Evolutionary conservation across 2,888 invertebrate genomes (phyloP), one percentile per base, ranked within the genome.

Genomic region (Ariolimax columbianus): DNA sequence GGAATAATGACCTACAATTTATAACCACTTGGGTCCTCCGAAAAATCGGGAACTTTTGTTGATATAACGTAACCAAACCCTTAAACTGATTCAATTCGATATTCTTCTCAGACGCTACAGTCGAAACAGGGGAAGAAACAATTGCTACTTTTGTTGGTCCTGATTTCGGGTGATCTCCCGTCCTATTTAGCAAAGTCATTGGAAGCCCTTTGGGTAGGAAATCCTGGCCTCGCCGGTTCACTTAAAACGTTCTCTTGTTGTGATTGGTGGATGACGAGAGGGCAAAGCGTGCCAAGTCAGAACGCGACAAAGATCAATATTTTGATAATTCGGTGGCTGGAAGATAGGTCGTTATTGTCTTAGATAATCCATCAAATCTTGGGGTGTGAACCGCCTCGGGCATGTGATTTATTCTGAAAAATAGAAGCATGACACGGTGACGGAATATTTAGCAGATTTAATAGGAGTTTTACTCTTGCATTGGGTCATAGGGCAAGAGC

Each of bases 291-390:
- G 73, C 43, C 73, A 73, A 73, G 55, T 6, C 26, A n/a, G 73
- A 36, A 26, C n/a, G 73, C 40, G 73, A 43, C 73, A 73, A 43
- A 73, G 73, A 43, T 73, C 73, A 73, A 43, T 73, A 73, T 43
- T 40, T 73, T 73, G 40, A 43, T 26, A 73, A 73, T 73, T 47
- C n/a, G 47, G n/a, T n/a, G n/a, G n/a, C n/a, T n/a, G n/a, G n/a
- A n/a, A n/a, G n/a, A n/a, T n/a, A n/a, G n/a, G n/a, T n/a, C n/a
- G n/a, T n/a, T n/a, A n/a, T n/a, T n/a, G n/a, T n/a, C n/a, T n/a
- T n/a, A n/a, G n/a, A n/a, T 73, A 14, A 43, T 43, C 66, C 43
- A 11, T n/a, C 23, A 6, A 73, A 26, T 3, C 73, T n/a, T 1
- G 1, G 73, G 1, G 73, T 73, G 73, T 73, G 43, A 40, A 43